phyloP scores from a whole-genome alignment of 2,113 vertebrate species.

The Callipepla californica region DNA sequence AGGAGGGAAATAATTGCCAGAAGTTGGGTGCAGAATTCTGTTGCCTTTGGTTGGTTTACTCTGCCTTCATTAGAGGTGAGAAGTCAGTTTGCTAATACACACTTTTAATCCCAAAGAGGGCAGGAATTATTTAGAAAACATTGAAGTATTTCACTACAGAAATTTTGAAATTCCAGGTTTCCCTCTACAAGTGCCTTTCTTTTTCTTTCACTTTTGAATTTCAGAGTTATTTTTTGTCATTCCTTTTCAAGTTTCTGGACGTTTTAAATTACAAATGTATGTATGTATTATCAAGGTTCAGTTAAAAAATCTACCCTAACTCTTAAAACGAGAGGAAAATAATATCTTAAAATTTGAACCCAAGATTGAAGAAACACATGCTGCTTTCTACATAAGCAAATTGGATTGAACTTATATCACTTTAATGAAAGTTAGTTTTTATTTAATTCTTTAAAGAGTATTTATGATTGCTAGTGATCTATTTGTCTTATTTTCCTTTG shows the following conservation, averaged over 20 bases:
- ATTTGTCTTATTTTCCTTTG: neutral
- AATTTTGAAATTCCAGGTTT: neutral
- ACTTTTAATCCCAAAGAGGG: neutral
- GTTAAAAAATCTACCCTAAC: neutral
- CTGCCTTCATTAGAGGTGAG: neutral
- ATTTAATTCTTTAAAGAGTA: neutral
- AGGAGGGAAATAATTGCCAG: neutral
- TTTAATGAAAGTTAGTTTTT: neutral
- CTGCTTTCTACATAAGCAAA: neutral
- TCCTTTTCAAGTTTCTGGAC: neutral
- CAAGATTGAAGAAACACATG: neutral
- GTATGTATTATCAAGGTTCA: neutral
- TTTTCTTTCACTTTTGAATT: neutral
- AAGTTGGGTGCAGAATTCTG: neutral
- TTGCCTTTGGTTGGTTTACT: neutral
- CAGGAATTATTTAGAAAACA: neutral
- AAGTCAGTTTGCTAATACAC: neutral
- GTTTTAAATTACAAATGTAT: neutral
- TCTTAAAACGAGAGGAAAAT: neutral
- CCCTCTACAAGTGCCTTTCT: neutral
- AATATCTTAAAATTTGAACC: neutral
- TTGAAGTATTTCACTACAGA: neutral
- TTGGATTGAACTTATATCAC: neutral
- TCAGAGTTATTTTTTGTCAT: neutral
- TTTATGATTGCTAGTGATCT: neutral